These are phyloP conservation scores for Tyto alba DNA, from an alignment of 2,113 vertebrate species.

Conservation along the genomic window DNA sequence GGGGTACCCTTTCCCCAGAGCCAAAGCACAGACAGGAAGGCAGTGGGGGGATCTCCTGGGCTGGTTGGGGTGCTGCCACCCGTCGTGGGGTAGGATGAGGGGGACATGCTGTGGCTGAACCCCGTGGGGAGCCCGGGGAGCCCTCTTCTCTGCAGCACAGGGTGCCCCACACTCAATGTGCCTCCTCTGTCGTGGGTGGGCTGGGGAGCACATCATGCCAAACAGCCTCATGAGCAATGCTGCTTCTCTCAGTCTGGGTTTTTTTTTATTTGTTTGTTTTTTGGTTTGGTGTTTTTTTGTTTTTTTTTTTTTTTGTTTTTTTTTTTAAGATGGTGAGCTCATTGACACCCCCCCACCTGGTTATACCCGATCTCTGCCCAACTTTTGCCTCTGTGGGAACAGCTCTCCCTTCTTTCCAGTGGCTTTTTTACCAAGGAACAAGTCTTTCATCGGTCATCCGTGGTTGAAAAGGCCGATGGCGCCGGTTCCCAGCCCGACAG, in stretches of 20 bases:
- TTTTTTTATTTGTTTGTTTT: no score
- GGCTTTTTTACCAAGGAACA: not conserved
- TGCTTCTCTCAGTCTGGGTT: not conserved
- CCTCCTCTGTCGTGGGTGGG: not conserved
- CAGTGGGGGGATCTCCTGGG: not conserved
- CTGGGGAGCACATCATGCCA: not conserved
- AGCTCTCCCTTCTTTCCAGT: not conserved
- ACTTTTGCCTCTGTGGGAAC: not conserved
- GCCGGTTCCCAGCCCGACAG: not conserved
- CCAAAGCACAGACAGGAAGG: not conserved
- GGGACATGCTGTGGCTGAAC: accelerated
- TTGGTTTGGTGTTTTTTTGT: no score
- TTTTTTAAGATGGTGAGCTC: not conserved
- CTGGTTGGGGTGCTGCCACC: not conserved
- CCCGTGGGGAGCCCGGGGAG: not conserved
- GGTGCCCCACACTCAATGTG: accelerated
- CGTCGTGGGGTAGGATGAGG: not conserved
- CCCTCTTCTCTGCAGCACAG: not conserved
- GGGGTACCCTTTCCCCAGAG: not conserved
- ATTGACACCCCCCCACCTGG: not conserved
- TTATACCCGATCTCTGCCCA: not conserved
- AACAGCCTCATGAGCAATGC: not conserved
- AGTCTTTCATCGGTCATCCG: accelerated
- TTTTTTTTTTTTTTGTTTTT: not conserved
- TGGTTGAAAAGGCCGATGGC: not conserved